phyloP scores from a whole-genome alignment of 2,113 vertebrate genomes.

The Cranoglanis bouderius region DNA sequence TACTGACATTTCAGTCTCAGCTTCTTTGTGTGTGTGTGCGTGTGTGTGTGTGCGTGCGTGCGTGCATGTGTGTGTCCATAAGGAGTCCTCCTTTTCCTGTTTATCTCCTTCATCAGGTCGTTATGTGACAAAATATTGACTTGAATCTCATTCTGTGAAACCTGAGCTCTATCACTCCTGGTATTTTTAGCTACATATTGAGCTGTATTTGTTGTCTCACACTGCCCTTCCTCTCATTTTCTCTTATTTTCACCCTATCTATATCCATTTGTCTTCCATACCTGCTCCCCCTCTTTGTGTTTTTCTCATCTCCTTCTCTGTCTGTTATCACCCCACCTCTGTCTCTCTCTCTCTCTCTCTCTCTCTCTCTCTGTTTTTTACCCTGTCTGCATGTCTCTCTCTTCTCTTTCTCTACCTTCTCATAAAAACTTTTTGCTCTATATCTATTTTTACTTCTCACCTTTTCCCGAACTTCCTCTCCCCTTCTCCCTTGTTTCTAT shows the following conservation, averaged over 20 bases:
- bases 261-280: background rate
- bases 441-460: conserved; percentile 2
- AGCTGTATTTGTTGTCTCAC: conserved; percentile 1
- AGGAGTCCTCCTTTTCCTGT: background rate
- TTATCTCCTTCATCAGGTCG: background rate
- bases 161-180: background rate
- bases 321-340: background rate
- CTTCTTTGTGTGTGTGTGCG: background rate
- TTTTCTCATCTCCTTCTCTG: background rate
- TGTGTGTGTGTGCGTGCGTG: background rate
- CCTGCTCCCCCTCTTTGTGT: background rate
- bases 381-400: background rate
- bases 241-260: background rate
- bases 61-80: background rate
- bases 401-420: background rate
- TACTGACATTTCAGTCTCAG: conserved; percentile 8
- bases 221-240: background rate
- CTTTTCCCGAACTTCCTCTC: background rate
- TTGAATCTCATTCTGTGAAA: background rate
- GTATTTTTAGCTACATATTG: conserved; percentile 7
- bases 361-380: background rate
- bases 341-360: background rate
- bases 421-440: background rate
- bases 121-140: background rate
- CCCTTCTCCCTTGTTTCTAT: background rate